These are phyloP conservation scores for Octopus bimaculoides DNA, from an alignment of 1,140 invertebrate genomes.

Conservation along the genomic window DNA sequence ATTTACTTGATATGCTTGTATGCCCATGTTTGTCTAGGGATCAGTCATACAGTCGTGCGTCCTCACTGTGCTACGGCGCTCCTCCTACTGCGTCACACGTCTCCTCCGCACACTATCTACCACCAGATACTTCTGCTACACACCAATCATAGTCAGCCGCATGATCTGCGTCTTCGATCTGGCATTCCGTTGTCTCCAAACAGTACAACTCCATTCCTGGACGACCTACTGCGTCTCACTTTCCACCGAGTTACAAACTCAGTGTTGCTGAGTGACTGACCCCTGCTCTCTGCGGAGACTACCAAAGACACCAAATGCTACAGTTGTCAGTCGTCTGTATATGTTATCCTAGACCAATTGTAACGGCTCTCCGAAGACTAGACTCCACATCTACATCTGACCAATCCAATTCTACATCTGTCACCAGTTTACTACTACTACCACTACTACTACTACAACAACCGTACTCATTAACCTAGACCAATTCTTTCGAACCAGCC, in stretches of 20 bases:
- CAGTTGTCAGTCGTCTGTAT: not conserved
- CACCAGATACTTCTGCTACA: not conserved
- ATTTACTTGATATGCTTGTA: constrained; percentile 11
- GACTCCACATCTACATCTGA: not conserved
- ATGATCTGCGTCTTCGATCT: not conserved
- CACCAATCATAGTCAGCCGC: constrained; percentile 1
- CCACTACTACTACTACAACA: not conserved
- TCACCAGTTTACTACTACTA: not conserved
- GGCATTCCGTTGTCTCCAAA: not conserved
- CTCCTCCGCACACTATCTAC: constrained; percentile 4
- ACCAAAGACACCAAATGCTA: not conserved
- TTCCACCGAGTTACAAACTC: not conserved
- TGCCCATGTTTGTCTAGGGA: constrained; percentile 6
- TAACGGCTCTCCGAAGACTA: not conserved
- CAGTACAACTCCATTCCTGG: not conserved
- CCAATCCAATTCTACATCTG: not conserved
- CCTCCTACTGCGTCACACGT: constrained; percentile 5
- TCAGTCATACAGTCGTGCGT: constrained; percentile 9
- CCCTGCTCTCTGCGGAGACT: not conserved
- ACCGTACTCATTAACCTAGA: constrained; percentile 2
- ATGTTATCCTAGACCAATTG: not conserved
- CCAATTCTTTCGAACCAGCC: constrained; percentile 5
- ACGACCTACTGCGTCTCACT: not conserved
- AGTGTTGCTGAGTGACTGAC: not conserved
- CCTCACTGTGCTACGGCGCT: constrained; percentile 7